Evolutionary conservation across 2,888 invertebrate genomes (phyloP).

Genomic region (Dexiosoma caninum): DNA sequence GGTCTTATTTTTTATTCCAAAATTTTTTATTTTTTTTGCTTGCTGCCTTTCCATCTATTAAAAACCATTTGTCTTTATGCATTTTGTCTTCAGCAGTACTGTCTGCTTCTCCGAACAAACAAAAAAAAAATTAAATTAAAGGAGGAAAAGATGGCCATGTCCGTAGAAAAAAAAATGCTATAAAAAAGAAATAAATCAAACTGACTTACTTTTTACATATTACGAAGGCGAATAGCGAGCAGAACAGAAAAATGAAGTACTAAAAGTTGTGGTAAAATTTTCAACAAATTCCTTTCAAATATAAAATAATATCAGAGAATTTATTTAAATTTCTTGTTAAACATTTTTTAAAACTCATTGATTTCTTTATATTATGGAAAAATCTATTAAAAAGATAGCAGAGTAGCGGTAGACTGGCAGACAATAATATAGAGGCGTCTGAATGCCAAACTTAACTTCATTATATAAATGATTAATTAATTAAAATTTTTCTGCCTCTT

Average conservation of each 20-base stretch:
- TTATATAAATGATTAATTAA: no score
- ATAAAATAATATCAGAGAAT: background rate
- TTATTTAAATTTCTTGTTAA: no score
- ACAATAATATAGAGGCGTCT: no score
- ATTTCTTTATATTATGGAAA: no score
- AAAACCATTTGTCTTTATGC: conserved; percentile 59
- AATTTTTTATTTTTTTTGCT: conserved; percentile 3
- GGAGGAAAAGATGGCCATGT: background rate
- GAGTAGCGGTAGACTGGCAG: no score
- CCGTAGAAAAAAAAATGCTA: conserved; percentile 7
- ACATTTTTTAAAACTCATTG: no score
- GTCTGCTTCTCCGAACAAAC: no score
- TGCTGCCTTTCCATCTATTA: conserved; percentile 24
- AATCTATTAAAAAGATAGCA: no score
- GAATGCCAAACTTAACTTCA: no score
- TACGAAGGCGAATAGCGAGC: background rate
- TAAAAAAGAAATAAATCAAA: conserved; percentile 56
- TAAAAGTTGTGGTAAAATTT: conserved; percentile 38
- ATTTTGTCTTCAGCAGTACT: conserved; percentile 37
- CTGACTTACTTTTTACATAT: background rate
- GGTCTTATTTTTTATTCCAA: background rate
- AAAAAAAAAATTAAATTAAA: no score
- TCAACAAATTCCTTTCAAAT: background rate
- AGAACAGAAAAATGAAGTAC: conserved; percentile 34
- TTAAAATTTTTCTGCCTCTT: no score